Conservation (phyloP, 30 jellyfish, hydroid and myxozoan species). For the Nemopilema nomurai region DNA sequence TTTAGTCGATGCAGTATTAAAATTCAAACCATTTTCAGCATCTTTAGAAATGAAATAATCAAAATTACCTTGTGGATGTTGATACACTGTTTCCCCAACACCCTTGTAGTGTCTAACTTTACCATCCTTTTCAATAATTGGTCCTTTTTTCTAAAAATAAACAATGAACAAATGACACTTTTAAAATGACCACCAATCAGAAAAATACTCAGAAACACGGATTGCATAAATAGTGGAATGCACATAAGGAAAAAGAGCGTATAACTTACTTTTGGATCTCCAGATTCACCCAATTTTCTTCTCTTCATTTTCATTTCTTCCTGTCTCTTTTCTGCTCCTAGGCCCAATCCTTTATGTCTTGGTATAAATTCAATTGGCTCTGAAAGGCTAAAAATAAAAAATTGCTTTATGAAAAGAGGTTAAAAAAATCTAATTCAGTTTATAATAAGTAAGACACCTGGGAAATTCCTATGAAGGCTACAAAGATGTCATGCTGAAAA, state of each 20-base stretch:
- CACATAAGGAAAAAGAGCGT: too few species aligned
- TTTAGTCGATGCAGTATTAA: too few species aligned
- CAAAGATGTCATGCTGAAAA: too few species aligned
- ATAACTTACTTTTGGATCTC: constrained; percentile 13
- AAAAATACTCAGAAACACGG: too few species aligned
- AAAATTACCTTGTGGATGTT: constrained; percentile 68
- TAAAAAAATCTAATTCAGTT: too few species aligned
- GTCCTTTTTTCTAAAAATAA: constrained; percentile 43
- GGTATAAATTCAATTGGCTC: constrained; percentile 99
- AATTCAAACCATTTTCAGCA: too few species aligned
- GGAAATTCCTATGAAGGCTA: too few species aligned
- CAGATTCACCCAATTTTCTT: constrained; percentile 84
- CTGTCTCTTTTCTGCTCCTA: constrained; percentile 93
- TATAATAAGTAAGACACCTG: too few species aligned
- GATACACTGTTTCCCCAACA: constrained; percentile 72
- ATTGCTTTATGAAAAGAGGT: neutral
- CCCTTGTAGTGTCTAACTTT: constrained; percentile 90
- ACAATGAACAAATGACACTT: neutral
- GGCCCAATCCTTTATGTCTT: constrained; percentile 94
- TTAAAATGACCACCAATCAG: neutral
- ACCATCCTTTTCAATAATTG: constrained; percentile 90
- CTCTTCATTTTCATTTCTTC: constrained; percentile 58
- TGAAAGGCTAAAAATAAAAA: constrained; percentile 51
- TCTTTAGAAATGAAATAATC: too few species aligned
- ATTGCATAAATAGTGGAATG: too few species aligned